Evolutionary conservation across 2,113 vertebrate species (phyloP).

Genomic region (Lycocorax pyrrhopterus): DNA sequence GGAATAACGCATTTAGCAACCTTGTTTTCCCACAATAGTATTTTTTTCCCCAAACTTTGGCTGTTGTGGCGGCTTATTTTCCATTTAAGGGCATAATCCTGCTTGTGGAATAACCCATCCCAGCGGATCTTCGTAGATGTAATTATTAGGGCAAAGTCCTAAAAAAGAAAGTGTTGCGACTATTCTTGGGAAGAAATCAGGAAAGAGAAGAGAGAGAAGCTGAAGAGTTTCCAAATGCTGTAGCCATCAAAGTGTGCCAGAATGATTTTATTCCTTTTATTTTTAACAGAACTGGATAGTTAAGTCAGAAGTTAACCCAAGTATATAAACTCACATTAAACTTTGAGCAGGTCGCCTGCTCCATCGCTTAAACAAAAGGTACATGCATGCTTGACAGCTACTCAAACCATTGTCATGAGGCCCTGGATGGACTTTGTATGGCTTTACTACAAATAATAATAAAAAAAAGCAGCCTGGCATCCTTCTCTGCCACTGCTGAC

Average conservation of each 20-base stretch:
- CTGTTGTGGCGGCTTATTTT: neutral
- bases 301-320: neutral
- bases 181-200: conserved; percentile 32
- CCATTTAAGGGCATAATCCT: conserved; percentile 59
- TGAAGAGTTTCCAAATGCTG: conserved; percentile 3
- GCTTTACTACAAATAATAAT: neutral
- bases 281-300: neutral
- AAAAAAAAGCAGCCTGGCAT: neutral
- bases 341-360: neutral
- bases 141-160: conserved; percentile 27
- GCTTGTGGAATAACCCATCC: conserved; percentile 21
- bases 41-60: neutral
- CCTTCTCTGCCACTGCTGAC: conserved; percentile 14
- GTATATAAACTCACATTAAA: neutral
- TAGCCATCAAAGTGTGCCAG: neutral
- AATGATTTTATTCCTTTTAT: neutral
- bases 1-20: neutral
- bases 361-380: neutral
- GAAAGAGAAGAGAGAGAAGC: neutral
- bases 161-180: conserved; percentile 19
- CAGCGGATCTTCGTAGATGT: neutral
- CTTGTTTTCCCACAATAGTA: conserved; percentile 1
- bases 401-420: neutral
- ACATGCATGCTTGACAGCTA: neutral
- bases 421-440: neutral